Evolutionary conservation across 2,888 invertebrate genomes (phyloP).

Genomic region (Chironomus tentans): DNA sequence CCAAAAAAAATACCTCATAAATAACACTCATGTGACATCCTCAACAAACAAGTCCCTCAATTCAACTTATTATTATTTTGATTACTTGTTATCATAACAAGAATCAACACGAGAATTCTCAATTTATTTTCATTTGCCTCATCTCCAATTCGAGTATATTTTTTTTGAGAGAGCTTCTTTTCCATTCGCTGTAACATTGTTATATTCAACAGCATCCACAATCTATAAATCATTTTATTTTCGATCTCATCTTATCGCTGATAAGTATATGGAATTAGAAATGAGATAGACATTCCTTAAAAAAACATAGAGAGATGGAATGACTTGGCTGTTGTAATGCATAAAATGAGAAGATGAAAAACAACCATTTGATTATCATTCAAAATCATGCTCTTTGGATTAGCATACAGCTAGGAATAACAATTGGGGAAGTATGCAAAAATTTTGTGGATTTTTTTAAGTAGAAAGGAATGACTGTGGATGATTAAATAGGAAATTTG

Average conservation of each 20-base stretch:
- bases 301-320: no score
- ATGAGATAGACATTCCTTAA: background rate
- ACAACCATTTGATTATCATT: background rate
- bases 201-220: slow-evolving; percentile 1
- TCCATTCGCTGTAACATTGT: no score
- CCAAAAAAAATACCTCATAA: no score
- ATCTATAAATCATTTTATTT: slow-evolving; percentile 3
- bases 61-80: background rate
- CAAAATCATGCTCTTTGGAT: background rate
- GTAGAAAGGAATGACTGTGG: no score
- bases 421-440: background rate
- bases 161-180: background rate
- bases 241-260: background rate
- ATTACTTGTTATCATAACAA: background rate
- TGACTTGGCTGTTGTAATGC: background rate
- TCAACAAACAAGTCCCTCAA: no score
- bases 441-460: background rate
- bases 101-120: background rate
- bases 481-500: no score
- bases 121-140: background rate
- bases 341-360: background rate
- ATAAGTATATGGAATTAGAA: background rate
- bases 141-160: background rate
- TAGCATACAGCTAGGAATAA: background rate
- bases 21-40: no score